Conservation (phyloP, 2,797 vertebrate genomes). For the Siniperca undulata region DNA sequence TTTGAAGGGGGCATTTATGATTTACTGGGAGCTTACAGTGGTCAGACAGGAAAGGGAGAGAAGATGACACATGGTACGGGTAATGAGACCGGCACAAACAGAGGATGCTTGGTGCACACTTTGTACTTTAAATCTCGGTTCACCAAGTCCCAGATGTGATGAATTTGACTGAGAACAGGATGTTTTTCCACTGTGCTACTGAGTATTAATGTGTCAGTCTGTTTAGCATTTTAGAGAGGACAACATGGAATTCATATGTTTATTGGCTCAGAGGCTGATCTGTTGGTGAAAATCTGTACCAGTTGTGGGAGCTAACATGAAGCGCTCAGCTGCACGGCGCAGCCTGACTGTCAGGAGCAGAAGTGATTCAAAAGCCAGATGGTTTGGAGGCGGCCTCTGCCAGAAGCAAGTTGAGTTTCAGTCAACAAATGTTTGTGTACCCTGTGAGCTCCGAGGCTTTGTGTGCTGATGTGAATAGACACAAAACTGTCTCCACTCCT, state of each 20-base stretch:
- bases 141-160: constrained; percentile 31
- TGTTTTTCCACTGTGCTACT: constrained; percentile 10
- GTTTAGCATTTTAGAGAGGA: constrained; percentile 9
- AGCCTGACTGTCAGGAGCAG: constrained; percentile 29
- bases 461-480: constrained; percentile 22
- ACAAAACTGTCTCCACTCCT: constrained; percentile 19
- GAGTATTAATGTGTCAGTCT: constrained; percentile 21
- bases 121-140: background rate
- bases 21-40: constrained; percentile 3
- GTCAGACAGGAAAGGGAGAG: background rate
- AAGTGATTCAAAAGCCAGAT: constrained; percentile 65
- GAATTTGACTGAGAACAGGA: constrained; percentile 22
- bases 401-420: constrained; percentile 49
- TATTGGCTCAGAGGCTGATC: constrained; percentile 5
- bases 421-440: constrained; percentile 58
- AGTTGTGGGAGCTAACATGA: constrained; percentile 14
- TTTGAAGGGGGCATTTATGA: background rate
- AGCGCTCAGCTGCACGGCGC: constrained; percentile 29
- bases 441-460: constrained; percentile 16
- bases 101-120: constrained; percentile 11
- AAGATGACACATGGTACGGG: background rate
- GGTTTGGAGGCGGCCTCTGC: constrained; percentile 27
- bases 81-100: background rate
- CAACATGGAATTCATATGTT: constrained; percentile 14
- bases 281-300: constrained; percentile 16